Conservation (phyloP, 1,140 invertebrate species). For the Steinernema khuongi region DNA sequence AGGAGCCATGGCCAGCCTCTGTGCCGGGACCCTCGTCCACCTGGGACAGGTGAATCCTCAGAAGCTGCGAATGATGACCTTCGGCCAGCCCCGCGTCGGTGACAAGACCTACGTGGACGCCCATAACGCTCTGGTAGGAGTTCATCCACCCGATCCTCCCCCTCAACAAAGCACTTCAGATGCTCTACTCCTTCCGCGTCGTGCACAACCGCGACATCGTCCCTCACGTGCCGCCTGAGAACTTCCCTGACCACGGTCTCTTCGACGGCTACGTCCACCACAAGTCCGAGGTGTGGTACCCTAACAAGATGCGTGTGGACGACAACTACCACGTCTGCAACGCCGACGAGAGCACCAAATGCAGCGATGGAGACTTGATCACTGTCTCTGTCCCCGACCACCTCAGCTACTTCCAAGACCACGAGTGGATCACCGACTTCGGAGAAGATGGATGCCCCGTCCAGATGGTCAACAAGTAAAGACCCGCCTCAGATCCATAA, state of each 20-base stretch:
- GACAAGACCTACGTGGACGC: constrained; percentile 28
- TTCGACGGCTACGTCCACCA: constrained; percentile 19
- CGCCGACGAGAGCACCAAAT: constrained; percentile 5
- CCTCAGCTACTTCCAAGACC: not conserved
- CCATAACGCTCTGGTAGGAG: constrained; percentile 22
- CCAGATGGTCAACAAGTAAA: too few species aligned
- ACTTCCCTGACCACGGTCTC: not conserved
- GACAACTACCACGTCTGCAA: constrained; percentile 17
- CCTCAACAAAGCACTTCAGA: not conserved
- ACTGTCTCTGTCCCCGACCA: not conserved
- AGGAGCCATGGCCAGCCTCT: constrained; percentile 30
- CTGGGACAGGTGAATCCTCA: not conserved
- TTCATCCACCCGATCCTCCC: not conserved
- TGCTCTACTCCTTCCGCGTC: constrained; percentile 30
- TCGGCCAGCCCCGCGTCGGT: constrained; percentile 22
- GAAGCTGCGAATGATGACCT: not conserved
- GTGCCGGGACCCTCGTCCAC: not conserved
- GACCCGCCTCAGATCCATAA: not conserved
- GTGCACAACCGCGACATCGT: constrained; percentile 28
- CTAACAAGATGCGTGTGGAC: constrained; percentile 23
- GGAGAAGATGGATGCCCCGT: constrained; percentile 1
- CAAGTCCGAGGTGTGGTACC: constrained; percentile 25
- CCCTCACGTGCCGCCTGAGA: constrained; percentile 26
- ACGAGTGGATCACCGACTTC: not conserved
- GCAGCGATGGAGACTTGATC: not conserved